Base-by-base conservation (phyloP, 1,140 invertebrate species). In the Aphelenchoides besseyi region DNA sequence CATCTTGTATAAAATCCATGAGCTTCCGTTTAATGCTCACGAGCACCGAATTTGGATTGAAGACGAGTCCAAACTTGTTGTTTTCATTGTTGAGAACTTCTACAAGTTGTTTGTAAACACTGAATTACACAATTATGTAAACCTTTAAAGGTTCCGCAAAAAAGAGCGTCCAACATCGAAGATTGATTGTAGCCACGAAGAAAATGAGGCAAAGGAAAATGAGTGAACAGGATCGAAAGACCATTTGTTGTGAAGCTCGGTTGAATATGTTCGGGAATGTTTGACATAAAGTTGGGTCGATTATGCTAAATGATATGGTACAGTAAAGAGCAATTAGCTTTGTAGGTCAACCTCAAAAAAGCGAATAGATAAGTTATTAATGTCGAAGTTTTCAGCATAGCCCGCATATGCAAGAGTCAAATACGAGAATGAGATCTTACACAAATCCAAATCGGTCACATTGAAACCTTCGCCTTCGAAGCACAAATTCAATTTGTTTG, bases 101-200 rank as follows among this genome's bases (percentile, higher is more conserved):
- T 66, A 23, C 0, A 16, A 12, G 2, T 37, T 26, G 32, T 8
- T 8, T 12, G 5, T 59, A 59, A 8, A 33, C 5, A 59, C 26
- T 16, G 55, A 59, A 8, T 33, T 18, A 33, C 12, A 48, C 41
- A 59, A 8, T 55, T 28, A 9, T 32, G 9, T 1, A 23, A 18
- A 57, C 71, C 71, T 9, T 52, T 28, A 54, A 72, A 72, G n/a
- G 32, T 12, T 18, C 70, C 70, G 28, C 70, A 72, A n/a, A 72
- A 72, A 8, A 72, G 30, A 12, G 41, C 69, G 37, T 72, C 67
- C 30, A 68, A n/a, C 2, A 70, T 59, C 12, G 57, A 12, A 18
- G 30, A 8, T 23, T 52, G 54, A 16, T 67, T 67, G 5, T 66
- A 29, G 5, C 16, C 8, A 66, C 5, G 5, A 5, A 59, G 16